Evolutionary conservation across 2,797 vertebrate species (phyloP).

Genomic region (Argyrosomus regius): DNA sequence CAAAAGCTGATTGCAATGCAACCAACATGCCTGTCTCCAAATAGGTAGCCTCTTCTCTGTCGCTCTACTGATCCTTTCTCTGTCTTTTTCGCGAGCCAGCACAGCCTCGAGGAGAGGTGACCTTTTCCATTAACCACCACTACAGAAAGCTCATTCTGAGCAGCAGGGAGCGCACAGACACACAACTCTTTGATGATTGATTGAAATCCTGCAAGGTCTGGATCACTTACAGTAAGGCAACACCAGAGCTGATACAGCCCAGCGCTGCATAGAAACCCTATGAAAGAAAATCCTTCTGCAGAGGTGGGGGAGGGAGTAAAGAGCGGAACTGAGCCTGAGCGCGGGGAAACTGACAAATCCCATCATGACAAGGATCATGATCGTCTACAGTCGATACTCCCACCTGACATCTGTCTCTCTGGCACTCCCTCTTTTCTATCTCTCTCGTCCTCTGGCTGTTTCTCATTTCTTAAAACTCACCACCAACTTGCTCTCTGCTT

Average conservation of each 20-base stretch:
- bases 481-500: conserved; percentile 1
- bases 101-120: conserved; percentile 74
- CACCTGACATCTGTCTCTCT: conserved; percentile 58
- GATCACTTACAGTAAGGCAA: conserved; percentile 84
- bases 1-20: conserved; percentile 49
- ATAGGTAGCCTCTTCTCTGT: conserved; percentile 19
- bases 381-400: conserved; percentile 59
- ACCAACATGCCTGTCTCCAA: conserved; percentile 21
- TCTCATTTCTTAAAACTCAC: conserved; percentile 33
- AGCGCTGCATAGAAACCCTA: conserved; percentile 58
- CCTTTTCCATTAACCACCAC: conserved; percentile 81
- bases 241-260: conserved; percentile 78
- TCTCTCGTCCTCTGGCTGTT: conserved; percentile 15
- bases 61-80: conserved; percentile 54
- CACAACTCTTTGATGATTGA: conserved; percentile 83
- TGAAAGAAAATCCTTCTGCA: conserved; percentile 76
- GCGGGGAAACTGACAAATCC: conserved; percentile 74
- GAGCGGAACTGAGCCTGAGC: conserved; percentile 49
- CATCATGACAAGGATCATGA: conserved; percentile 68
- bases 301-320: conserved; percentile 60
- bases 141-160: conserved; percentile 77
- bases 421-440: conserved; percentile 13
- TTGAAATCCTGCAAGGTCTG: conserved; percentile 79
- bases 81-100: conserved; percentile 52
- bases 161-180: conserved; percentile 62